Evolutionary conservation across 2,797 vertebrate genomes (phyloP).

Genomic region (Chelmon rostratus): DNA sequence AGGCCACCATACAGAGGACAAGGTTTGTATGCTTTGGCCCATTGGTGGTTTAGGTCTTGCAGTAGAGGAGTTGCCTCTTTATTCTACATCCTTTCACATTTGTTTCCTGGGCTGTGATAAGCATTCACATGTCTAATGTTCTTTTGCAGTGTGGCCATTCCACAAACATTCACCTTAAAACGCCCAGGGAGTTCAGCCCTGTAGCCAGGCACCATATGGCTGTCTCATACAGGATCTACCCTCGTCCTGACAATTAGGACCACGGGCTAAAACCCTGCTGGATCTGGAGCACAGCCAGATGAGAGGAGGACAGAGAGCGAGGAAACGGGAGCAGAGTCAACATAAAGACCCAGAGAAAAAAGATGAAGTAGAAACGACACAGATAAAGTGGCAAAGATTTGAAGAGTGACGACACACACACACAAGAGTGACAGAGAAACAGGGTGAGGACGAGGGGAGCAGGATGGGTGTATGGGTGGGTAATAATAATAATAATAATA

Average conservation of each 20-base stretch:
- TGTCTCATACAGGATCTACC: slow-evolving; percentile 62
- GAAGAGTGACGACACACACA: neutral
- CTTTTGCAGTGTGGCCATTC: slow-evolving; percentile 13
- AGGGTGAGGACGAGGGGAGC: neutral
- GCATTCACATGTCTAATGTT: slow-evolving; percentile 1
- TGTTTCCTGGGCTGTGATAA: neutral
- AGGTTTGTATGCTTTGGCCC: neutral
- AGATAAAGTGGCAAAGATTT: neutral
- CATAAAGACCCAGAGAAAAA: neutral
- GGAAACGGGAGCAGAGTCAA: neutral
- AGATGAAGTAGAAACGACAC: neutral
- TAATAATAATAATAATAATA: slow-evolving; percentile 10
- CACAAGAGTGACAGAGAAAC: neutral
- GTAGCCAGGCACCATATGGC: slow-evolving; percentile 74
- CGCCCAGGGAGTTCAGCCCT: slow-evolving; percentile 54
- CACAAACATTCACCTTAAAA: slow-evolving; percentile 63
- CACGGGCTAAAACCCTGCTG: slow-evolving; percentile 65
- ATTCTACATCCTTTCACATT: neutral
- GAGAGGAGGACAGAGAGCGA: slow-evolving; percentile 35
- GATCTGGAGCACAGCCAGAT: slow-evolving; percentile 71
- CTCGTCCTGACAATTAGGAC: slow-evolving; percentile 72
- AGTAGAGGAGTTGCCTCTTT: neutral
- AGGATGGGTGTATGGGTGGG: neutral
- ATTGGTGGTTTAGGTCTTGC: neutral
- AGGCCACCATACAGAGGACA: neutral